phyloP scores from a whole-genome alignment of 1,140 invertebrate genomes.

The Sinella curviseta region DNA sequence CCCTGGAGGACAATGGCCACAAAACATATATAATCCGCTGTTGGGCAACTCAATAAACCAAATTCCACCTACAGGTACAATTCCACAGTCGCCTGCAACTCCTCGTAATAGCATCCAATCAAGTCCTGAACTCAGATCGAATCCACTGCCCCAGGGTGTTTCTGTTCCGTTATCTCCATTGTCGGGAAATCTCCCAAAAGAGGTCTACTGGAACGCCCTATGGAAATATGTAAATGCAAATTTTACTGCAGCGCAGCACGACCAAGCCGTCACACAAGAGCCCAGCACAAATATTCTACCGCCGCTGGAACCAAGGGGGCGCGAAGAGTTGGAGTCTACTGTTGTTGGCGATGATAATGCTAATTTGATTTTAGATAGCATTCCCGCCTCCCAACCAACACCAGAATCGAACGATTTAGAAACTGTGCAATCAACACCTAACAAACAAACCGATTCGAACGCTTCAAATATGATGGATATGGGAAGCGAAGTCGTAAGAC shows the following conservation, averaged over 20 bases:
- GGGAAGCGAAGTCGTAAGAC: not conserved
- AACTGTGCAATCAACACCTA: not conserved
- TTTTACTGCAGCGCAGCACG: not conserved
- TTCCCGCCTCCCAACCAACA: not conserved
- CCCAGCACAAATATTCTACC: not conserved
- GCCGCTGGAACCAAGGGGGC: not conserved
- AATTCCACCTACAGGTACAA: not conserved
- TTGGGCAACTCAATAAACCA: not conserved
- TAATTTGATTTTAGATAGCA: not conserved
- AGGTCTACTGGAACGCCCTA: not conserved
- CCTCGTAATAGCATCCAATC: not conserved
- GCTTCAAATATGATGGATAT: not conserved
- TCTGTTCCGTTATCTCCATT: too few relatives aligned
- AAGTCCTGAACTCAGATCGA: too few relatives aligned
- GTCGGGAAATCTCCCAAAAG: not conserved
- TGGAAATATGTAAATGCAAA: not conserved
- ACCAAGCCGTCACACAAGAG: not conserved
- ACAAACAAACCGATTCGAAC: not conserved
- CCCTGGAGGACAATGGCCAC: slow-evolving; percentile 2
- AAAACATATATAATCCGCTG: not conserved
- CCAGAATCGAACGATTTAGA: slow-evolving; percentile 9
- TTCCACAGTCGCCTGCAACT: not conserved
- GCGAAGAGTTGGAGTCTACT: not conserved
- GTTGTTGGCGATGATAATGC: not conserved
- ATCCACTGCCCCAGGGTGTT: too few relatives aligned